Evolutionary conservation across 2,888 invertebrate species (phyloP).

Genomic region (Lithophane semibrunnea): DNA sequence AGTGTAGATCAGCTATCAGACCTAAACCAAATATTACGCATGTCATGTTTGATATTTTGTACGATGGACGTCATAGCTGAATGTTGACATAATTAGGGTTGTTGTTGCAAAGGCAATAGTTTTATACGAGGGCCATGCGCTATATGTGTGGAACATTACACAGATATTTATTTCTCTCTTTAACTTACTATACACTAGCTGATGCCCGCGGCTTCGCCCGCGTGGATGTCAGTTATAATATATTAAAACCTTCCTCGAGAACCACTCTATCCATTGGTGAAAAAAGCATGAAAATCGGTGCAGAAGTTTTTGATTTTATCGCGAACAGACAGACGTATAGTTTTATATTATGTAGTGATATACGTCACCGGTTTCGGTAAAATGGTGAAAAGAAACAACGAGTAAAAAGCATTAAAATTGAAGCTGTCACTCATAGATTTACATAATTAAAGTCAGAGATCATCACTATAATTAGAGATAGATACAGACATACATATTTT

Average conservation of each 20-base stretch:
- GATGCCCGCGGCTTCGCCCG: too few relatives aligned
- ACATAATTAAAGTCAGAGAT: background rate
- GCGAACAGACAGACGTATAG: too few relatives aligned
- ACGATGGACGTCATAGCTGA: slow-evolving; percentile 53
- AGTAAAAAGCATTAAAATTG: background rate
- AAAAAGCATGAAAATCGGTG: too few relatives aligned
- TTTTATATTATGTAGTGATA: too few relatives aligned
- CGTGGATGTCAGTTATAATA: too few relatives aligned
- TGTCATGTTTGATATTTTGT: slow-evolving; percentile 53
- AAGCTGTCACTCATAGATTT: background rate
- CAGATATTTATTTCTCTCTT: background rate
- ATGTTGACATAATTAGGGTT: slow-evolving; percentile 41
- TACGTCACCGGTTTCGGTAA: background rate
- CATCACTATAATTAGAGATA: background rate
- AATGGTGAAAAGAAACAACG: background rate
- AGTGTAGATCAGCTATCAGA: slow-evolving; percentile 65
- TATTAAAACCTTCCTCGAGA: too few relatives aligned
- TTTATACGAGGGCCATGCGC: background rate
- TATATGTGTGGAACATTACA: background rate
- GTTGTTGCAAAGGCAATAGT: slow-evolving; percentile 20
- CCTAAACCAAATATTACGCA: slow-evolving; percentile 55
- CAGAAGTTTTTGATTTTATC: too few relatives aligned
- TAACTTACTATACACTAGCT: background rate
- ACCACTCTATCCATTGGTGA: too few relatives aligned
- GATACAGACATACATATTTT: background rate